Conservation (phyloP, 1,140 invertebrate genomes). For the Zaprionus vittiger region DNA sequence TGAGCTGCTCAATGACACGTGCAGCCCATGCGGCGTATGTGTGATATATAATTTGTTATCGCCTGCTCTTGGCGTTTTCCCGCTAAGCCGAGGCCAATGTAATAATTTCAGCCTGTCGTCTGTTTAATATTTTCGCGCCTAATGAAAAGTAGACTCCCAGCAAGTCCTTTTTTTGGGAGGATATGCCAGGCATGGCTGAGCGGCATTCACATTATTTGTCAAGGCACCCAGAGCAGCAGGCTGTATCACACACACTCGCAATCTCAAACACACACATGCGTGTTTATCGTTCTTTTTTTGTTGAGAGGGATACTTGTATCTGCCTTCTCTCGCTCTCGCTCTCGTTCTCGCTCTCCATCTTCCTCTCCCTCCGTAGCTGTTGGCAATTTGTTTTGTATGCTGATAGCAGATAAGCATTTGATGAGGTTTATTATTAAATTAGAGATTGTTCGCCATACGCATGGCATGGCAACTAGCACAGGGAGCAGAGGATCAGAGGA, state of each 20-base stretch:
- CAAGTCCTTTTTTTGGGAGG: not conserved
- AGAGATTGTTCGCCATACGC: constrained; percentile 39
- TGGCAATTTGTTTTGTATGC: constrained; percentile 71
- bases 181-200: not conserved
- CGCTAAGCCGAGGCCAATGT: constrained; percentile 37
- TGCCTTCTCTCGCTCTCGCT: constrained; percentile 35
- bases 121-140: constrained; percentile 80
- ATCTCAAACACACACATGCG: constrained; percentile 37
- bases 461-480: constrained; percentile 31
- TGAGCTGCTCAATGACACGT: constrained; percentile 68
- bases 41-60: constrained; percentile 79
- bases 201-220: constrained; percentile 48
- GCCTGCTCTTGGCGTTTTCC: constrained; percentile 39
- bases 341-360: not conserved
- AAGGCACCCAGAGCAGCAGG: constrained; percentile 3
- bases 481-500: not conserved
- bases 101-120: constrained; percentile 72
- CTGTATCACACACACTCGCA: constrained; percentile 14
- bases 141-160: constrained; percentile 70
- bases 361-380: constrained; percentile 42
- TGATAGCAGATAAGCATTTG: constrained; percentile 81
- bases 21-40: constrained; percentile 67
- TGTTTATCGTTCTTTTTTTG: constrained; percentile 23
- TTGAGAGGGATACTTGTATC: constrained; percentile 38
- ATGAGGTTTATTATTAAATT: constrained; percentile 78